These are phyloP conservation scores for Myripristis murdjan DNA, from an alignment of 2,797 vertebrate species.

Conservation along the genomic window DNA sequence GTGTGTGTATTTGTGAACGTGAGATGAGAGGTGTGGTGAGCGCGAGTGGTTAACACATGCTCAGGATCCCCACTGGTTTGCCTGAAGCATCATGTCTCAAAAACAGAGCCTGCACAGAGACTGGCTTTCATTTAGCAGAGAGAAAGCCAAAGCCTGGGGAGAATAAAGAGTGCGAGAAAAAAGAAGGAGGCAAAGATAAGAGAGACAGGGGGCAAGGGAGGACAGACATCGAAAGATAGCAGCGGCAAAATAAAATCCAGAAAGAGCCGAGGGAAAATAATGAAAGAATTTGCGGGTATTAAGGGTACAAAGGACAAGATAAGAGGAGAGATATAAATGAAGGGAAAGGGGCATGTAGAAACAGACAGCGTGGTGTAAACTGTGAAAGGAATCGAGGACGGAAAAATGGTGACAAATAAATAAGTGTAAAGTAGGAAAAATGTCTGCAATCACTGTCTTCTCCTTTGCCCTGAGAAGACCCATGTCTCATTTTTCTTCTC, in stretches of 20 bases:
- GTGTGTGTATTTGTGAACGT: conserved; percentile 36
- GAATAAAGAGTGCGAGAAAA: conserved; percentile 19
- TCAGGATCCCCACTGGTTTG: conserved; percentile 62
- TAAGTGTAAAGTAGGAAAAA: background rate
- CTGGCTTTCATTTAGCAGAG: conserved; percentile 56
- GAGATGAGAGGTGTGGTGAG: conserved; percentile 38
- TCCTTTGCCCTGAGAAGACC: background rate
- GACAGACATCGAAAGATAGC: conserved; percentile 35
- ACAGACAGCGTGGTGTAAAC: background rate
- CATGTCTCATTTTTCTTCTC: background rate
- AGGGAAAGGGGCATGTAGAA: background rate
- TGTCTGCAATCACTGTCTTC: background rate
- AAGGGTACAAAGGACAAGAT: conserved; percentile 15
- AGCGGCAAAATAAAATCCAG: conserved; percentile 43
- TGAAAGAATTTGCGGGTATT: conserved; percentile 9
- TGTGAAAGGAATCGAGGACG: background rate
- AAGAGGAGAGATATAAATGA: conserved; percentile 2
- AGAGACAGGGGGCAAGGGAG: conserved; percentile 36
- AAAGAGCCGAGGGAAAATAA: conserved; percentile 26
- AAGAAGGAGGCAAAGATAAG: conserved; percentile 43
- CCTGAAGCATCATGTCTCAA: conserved; percentile 57
- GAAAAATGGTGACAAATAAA: background rate
- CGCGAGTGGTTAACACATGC: conserved; percentile 70
- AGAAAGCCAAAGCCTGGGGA: conserved; percentile 36
- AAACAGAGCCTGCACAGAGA: conserved; percentile 43